Conservation (phyloP, 2,888 invertebrate genomes). For the Oxystoma pomonae region DNA sequence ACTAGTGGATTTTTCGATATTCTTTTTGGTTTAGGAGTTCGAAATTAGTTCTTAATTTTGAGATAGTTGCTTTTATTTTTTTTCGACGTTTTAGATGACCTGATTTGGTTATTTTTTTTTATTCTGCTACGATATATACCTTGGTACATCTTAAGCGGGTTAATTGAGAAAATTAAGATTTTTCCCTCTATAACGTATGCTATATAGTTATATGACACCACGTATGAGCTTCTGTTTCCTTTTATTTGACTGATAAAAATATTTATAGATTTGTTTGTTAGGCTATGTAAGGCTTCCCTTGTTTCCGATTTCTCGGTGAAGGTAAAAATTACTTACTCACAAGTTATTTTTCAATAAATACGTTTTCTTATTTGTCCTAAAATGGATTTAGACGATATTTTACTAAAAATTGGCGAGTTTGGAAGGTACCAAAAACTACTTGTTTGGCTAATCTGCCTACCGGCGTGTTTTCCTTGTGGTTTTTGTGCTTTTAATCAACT, state of each 20-base stretch:
- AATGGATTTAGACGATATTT: conserved; percentile 79
- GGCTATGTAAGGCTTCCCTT: not conserved
- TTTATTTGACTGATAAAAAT: not conserved
- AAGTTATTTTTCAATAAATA: not conserved
- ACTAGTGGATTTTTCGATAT: too few relatives aligned
- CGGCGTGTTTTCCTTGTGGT: conserved; percentile 86
- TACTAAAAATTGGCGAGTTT: conserved; percentile 84
- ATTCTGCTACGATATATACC: too few relatives aligned
- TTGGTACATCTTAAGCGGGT: too few relatives aligned
- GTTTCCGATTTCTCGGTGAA: not conserved
- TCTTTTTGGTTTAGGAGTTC: too few relatives aligned
- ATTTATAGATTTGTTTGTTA: not conserved
- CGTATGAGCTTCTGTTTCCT: too few relatives aligned
- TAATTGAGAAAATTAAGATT: too few relatives aligned
- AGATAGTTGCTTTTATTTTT: too few relatives aligned
- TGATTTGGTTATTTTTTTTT: too few relatives aligned
- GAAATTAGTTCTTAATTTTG: too few relatives aligned
- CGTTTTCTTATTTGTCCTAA: conserved; percentile 21
- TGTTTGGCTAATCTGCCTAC: conserved; percentile 81
- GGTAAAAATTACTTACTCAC: not conserved
- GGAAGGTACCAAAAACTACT: conserved; percentile 83
- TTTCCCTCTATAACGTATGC: too few relatives aligned
- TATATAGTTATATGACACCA: too few relatives aligned
- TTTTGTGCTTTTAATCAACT: conserved; percentile 92
- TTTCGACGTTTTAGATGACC: too few relatives aligned